Evolutionary conservation across 2,113 vertebrate genomes (phyloP).

Genomic region (Pomatostomus ruficeps): DNA sequence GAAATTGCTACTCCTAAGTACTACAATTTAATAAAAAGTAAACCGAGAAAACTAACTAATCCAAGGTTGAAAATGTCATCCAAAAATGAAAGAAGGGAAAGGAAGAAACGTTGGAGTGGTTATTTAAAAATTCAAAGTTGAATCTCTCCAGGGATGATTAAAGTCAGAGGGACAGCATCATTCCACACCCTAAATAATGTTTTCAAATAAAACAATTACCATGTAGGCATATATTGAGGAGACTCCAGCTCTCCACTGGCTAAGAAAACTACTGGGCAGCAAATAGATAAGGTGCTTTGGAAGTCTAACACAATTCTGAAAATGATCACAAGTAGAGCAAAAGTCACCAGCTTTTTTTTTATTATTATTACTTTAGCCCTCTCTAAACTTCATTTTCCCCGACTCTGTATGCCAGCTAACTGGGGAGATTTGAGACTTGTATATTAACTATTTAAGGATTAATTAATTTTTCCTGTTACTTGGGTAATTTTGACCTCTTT

Average conservation of each 20-base stretch:
- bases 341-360: background rate
- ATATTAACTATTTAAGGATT: background rate
- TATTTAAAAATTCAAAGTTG: background rate
- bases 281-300: background rate
- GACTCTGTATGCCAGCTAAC: background rate
- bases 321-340: background rate
- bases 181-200: background rate
- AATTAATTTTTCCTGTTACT: background rate
- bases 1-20: background rate
- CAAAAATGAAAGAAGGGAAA: background rate
- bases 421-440: background rate
- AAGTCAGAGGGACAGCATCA: background rate
- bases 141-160: background rate
- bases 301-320: background rate
- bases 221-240: background rate
- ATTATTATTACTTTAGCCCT: background rate
- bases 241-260: background rate
- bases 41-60: background rate
- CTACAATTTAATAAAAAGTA: background rate
- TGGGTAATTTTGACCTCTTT: background rate
- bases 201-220: background rate
- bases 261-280: background rate
- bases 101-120: background rate
- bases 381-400: background rate
- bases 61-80: background rate